Base-by-base conservation (phyloP, 2,797 vertebrate genomes). In the Ibycter americanus region DNA sequence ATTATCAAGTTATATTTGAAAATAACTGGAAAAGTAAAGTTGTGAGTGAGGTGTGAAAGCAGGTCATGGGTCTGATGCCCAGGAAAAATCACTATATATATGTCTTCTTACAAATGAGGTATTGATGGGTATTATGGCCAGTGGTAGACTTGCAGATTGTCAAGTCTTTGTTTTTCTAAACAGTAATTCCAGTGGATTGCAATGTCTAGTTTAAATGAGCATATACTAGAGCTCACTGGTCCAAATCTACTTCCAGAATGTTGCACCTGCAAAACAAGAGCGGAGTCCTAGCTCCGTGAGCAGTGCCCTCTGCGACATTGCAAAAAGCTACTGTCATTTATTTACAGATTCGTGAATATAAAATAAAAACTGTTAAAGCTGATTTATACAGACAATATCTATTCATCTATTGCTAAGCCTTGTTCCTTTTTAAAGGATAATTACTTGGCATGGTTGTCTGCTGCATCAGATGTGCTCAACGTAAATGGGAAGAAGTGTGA, bases 11-110 rank as follows among this genome's bases (percentile, higher is more conserved):
- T 40, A 1, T 10, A 4, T 18, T 74, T 68, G 46, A 18, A 68
- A 44, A 31, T 38, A 25, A 29, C 12, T 80, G 82, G 31, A n/a
- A 21, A 23, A 68, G 27, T 10, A 27, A 76, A 34, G 4, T 49
- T 4, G 8, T 11, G 7, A 55, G 31, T 25, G 54, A 61, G 23
- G 9, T 31, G 71, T 59, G 74, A 36, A 26, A 38, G 51, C 23
- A 55, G 23, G 16, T 9, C 7, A 23, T 12, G 29, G 15, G 11
- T 22, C 29, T 47, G 51, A 29, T 62, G 38, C 31, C 42, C 0
- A 1, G 63, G 15, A 55, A 36, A n/a, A 51, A 9, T 6, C 6
- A 3, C 19, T 54, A 0, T 5, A 0, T 19, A 4, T 34, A 11
- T 36, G 23, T 61, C 32, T 56, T 9, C 40, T 74, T 15, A 14